A percentile compares a stretch with the other conserved stretches of the same genome.
Evolutionary conservation across 2,113 vertebrate species (phyloP).

Genomic region (Macheiramphus alcinus): DNA sequence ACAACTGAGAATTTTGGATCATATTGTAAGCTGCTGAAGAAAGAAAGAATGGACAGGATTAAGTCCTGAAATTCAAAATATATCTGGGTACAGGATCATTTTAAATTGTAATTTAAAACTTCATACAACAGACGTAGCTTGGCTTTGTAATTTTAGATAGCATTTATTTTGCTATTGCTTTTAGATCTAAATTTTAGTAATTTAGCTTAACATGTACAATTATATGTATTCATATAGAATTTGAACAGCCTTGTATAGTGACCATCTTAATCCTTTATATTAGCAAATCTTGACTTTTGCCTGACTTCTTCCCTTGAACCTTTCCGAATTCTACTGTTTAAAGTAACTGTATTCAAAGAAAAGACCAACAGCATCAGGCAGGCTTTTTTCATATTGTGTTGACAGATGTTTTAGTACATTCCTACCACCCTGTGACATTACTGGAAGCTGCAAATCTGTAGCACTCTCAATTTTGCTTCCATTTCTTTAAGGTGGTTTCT

Average conservation of each 20-base stretch:
- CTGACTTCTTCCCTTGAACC: not conserved
- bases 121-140: not conserved
- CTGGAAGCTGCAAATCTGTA: not conserved
- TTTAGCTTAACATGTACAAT: not conserved
- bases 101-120: not conserved
- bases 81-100: not conserved
- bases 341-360: not conserved
- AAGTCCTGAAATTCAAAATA: not conserved
- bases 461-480: not conserved
- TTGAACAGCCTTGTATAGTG: not conserved
- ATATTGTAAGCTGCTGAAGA: not conserved
- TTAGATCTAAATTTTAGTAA: not conserved
- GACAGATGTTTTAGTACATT: not conserved
- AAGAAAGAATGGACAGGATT: not conserved
- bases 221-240: not conserved
- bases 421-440: not conserved
- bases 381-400: not conserved
- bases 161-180: not conserved
- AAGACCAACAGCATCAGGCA: not conserved
- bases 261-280: not conserved
- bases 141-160: not conserved
- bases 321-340: not conserved
- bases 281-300: not conserved
- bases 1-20: not conserved
- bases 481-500: not conserved